Evolutionary conservation across 2,113 vertebrate species (phyloP).

Genomic region (Okapia johnstoni): DNA sequence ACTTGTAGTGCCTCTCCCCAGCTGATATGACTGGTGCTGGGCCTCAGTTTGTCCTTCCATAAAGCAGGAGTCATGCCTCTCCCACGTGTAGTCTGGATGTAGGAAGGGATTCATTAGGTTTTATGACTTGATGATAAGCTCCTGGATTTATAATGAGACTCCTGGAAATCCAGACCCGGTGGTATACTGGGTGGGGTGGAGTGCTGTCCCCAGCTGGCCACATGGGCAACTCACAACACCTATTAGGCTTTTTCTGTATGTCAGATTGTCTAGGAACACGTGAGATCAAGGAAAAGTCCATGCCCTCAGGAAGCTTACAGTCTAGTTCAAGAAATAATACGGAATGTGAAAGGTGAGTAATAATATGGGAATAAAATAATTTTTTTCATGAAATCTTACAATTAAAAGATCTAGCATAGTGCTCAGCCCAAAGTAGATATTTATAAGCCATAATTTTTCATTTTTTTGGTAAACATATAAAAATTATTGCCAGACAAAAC

Average conservation of each 20-base stretch:
- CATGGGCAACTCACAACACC: not conserved
- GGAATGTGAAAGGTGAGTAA: not conserved
- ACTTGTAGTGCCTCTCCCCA: not conserved
- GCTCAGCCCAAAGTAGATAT: not conserved
- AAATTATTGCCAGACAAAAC: not conserved
- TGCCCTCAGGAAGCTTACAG: not conserved
- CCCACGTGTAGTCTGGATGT: conserved; percentile 12
- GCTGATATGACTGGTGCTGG: not conserved
- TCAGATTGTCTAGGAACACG: not conserved
- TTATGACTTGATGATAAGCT: conserved; percentile 46
- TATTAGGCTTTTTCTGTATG: not conserved
- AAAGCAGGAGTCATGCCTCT: conserved; percentile 3
- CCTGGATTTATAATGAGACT: conserved; percentile 25
- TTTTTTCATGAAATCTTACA: not conserved
- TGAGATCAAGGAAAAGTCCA: not conserved
- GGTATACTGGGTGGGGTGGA: not conserved
- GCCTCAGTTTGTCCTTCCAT: conserved; percentile 21
- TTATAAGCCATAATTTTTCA: not conserved
- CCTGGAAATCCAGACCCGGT: not conserved
- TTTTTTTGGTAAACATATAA: not conserved
- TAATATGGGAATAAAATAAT: not conserved
- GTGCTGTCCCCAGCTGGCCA: not conserved
- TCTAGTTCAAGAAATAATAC: not conserved
- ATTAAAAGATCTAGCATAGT: not conserved
- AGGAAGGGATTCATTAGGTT: conserved; percentile 58